These are phyloP conservation scores for Plestiodon gilberti DNA, from an alignment of 2,113 vertebrate species.

Conservation along the genomic window DNA sequence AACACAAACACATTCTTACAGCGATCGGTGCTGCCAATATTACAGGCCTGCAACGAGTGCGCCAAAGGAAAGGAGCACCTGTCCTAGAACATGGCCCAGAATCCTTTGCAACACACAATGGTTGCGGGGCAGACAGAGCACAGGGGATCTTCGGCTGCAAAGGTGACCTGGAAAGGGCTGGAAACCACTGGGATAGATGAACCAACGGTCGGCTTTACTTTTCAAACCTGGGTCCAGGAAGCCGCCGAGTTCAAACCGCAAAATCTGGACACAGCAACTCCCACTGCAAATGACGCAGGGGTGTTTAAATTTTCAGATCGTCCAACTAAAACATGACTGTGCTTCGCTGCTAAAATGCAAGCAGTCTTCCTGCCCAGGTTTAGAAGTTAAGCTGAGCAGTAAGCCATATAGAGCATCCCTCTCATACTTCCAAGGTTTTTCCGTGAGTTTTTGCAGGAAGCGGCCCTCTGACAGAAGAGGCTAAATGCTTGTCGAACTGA, in stretches of 20 bases:
- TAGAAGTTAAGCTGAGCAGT: not conserved
- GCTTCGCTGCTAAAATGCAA: not conserved
- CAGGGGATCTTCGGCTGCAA: no score
- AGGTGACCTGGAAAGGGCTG: no score
- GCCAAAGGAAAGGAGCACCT: fast-evolving
- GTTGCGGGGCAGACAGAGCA: no score
- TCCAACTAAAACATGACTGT: not conserved
- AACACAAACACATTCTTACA: no score
- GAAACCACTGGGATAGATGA: not conserved
- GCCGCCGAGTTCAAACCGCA: not conserved
- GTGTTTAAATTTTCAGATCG: not conserved
- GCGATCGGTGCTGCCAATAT: no score
- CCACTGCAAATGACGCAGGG: not conserved
- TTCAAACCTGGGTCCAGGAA: no score
- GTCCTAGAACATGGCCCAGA: not conserved
- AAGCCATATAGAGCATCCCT: not conserved
- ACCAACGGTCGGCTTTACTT: no score
- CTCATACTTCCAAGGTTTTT: not conserved
- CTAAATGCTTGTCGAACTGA: not conserved
- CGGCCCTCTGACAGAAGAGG: not conserved
- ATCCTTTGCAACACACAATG: not conserved
- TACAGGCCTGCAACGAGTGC: not conserved
- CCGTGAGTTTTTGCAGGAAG: not conserved
- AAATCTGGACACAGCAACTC: not conserved
- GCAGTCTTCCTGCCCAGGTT: no score